Evolutionary conservation across 30 jellyfish, hydroid and myxozoan species (phyloP).

Genomic region (Kudoa iwatai): DNA sequence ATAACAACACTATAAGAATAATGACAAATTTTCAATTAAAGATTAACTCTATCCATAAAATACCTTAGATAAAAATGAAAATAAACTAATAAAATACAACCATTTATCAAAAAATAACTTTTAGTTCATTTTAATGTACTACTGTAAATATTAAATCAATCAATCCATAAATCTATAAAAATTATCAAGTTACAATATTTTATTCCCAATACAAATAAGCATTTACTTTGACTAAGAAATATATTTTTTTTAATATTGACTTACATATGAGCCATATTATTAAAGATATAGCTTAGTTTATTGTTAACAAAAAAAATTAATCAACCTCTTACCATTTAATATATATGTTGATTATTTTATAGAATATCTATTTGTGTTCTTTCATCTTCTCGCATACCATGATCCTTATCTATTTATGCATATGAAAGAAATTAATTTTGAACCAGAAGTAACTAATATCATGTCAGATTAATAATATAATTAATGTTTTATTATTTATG

Average conservation of each 20-base stretch:
- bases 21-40: no score
- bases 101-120: no score
- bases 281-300: background rate
- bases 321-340: background rate
- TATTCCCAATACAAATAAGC: no score
- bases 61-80: no score
- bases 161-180: no score
- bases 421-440: constrained; percentile 28
- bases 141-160: no score
- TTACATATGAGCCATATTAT: background rate
- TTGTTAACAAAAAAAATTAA: background rate
- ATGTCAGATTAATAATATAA: no score
- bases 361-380: constrained; percentile 57
- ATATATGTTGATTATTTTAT: background rate
- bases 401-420: constrained; percentile 58
- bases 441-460: constrained; percentile 31
- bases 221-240: background rate
- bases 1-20: no score
- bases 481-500: constrained; percentile 1
- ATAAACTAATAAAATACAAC: no score
- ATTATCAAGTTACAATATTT: no score
- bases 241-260: background rate
- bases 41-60: no score
- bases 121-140: no score
- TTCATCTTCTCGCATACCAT: constrained; percentile 53